Evolutionary conservation across 1,140 invertebrate species (phyloP).

Genomic region (Coenobita brevimanus): DNA sequence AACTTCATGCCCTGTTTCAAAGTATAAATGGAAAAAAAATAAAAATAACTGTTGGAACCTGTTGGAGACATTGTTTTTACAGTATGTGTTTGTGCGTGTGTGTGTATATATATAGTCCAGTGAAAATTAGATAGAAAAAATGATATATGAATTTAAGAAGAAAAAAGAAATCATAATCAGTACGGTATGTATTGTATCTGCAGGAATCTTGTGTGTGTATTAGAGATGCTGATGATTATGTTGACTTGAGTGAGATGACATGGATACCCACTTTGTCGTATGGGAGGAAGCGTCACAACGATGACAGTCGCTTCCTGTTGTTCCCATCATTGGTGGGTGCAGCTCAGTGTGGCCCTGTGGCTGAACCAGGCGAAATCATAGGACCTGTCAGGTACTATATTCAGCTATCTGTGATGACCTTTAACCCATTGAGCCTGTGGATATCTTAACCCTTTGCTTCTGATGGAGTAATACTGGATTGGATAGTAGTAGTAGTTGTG

Average conservation of each 20-base stretch:
- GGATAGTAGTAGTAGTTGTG: too few species aligned
- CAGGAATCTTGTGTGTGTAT: constrained; percentile 39
- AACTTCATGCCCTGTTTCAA: too few species aligned
- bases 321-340: constrained; percentile 59
- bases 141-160: neutral
- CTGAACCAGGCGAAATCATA: constrained; percentile 55
- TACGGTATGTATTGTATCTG: neutral
- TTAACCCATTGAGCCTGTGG: too few species aligned
- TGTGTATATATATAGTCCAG: too few species aligned
- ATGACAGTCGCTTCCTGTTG: constrained; percentile 28
- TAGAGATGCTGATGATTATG: constrained; percentile 56
- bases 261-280: constrained; percentile 62
- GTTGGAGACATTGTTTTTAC: too few species aligned
- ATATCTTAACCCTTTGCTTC: too few species aligned
- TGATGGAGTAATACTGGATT: too few species aligned
- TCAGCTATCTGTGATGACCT: too few species aligned
- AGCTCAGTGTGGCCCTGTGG: constrained; percentile 51
- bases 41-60: too few species aligned
- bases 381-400: constrained; percentile 62
- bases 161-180: neutral
- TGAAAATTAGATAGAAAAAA: too few species aligned
- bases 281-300: constrained; percentile 27
- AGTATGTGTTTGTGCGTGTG: too few species aligned
- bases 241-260: constrained; percentile 56
- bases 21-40: too few species aligned